A percentile compares a stretch with the other conserved stretches of the same genome.
phyloP scores from a whole-genome alignment of 2,113 vertebrate species.

The Bolborhynchus lineola region DNA sequence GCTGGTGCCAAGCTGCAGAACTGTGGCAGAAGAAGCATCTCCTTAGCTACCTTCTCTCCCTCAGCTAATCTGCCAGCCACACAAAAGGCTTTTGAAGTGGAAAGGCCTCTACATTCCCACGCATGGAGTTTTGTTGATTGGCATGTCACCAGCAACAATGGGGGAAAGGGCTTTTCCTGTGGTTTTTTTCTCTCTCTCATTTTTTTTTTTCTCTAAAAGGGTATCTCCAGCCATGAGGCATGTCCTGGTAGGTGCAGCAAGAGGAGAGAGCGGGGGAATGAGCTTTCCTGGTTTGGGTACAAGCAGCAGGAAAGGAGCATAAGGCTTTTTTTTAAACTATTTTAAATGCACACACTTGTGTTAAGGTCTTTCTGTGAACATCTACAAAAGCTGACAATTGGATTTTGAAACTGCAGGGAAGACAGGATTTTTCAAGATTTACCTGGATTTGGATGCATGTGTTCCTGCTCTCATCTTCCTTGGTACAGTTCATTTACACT shows the following conservation, averaged over 20 bases:
- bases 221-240: accelerated
- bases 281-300: not conserved
- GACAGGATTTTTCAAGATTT: not conserved
- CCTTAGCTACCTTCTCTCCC: not conserved
- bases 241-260: not conserved
- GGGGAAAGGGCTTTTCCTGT: not conserved
- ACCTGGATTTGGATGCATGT: not conserved
- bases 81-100: not conserved
- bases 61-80: not conserved
- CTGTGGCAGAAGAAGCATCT: not conserved
- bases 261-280: too few relatives aligned
- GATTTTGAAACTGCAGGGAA: not conserved
- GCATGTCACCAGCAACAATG: not conserved
- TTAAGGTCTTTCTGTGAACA: not conserved
- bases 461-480: not conserved
- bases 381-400: not conserved
- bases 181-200: not conserved
- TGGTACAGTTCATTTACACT: not conserved
- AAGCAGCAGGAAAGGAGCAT: not conserved
- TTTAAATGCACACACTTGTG: not conserved
- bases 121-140: not conserved
- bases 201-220: not conserved
- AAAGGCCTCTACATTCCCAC: not conserved
- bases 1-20: not conserved
- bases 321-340: not conserved